These are phyloP conservation scores for Epizoanthus fatuus DNA, from an alignment of 92 coral and sea anemone species.

Conservation along the genomic window DNA sequence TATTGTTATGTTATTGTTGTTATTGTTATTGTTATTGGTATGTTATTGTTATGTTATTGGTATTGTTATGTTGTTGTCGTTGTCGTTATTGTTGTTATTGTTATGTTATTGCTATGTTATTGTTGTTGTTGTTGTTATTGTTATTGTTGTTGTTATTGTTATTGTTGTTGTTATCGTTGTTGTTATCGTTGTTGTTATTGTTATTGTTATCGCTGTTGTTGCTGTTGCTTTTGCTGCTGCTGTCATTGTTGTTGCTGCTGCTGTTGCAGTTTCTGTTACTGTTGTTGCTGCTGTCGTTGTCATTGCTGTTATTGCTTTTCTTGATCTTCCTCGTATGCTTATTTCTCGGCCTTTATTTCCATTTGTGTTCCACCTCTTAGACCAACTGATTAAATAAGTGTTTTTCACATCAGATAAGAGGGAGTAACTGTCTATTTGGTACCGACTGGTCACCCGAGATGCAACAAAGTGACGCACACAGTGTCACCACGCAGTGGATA, in stretches of 20 bases:
- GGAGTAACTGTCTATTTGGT: conserved; percentile 57
- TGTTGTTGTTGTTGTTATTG: not conserved
- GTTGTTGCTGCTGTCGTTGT: not conserved
- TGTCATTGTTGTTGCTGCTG: not conserved
- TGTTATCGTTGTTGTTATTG: not conserved
- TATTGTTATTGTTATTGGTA: not conserved
- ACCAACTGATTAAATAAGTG: too few relatives aligned
- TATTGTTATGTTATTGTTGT: not conserved
- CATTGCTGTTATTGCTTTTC: not conserved
- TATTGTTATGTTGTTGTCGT: not conserved
- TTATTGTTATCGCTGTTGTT: not conserved
- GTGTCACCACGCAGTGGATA: conserved; percentile 74
- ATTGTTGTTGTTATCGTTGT: not conserved
- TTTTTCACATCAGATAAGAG: conserved; percentile 43
- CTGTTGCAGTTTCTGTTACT: not conserved
- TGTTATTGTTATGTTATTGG: too few relatives aligned
- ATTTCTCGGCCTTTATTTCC: too few relatives aligned
- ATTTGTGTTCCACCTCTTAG: too few relatives aligned
- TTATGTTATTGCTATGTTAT: not conserved
- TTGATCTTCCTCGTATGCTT: too few relatives aligned
- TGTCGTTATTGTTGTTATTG: not conserved
- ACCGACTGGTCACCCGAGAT: conserved; percentile 25
- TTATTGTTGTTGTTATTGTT: not conserved
- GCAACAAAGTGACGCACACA: conserved; percentile 42
- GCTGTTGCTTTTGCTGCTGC: not conserved